Conservation (phyloP, 2,113 vertebrate genomes). For the Lepidothrix coronata region DNA sequence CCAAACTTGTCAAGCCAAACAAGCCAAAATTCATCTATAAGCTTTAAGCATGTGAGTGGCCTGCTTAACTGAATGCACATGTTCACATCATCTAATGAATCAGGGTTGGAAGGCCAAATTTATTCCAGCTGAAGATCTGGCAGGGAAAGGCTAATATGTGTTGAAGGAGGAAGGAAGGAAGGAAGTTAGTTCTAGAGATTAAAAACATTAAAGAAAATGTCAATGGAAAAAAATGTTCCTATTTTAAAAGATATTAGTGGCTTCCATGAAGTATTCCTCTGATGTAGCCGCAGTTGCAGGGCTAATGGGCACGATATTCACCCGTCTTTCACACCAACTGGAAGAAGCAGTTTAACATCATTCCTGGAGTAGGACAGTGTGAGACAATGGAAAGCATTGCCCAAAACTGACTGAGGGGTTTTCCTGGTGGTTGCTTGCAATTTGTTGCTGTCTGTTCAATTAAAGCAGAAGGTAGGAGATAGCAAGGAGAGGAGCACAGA, state of each 20-base stretch:
- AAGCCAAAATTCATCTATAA: background rate
- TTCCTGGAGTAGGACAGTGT: background rate
- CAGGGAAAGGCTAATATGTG: background rate
- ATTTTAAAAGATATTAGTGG: background rate
- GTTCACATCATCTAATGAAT: background rate
- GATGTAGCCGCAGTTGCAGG: background rate
- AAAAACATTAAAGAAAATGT: background rate
- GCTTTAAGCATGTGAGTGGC: background rate
- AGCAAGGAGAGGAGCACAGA: background rate
- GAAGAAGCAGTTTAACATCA: background rate
- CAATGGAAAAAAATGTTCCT: background rate
- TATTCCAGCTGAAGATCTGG: slow-evolving; percentile 1
- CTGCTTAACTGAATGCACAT: background rate
- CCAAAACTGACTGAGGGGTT: background rate
- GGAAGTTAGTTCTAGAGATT: background rate
- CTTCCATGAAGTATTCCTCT: background rate
- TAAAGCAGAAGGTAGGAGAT: background rate
- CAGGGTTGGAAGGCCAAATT: background rate
- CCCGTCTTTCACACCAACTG: fast-evolving
- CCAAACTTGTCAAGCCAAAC: background rate
- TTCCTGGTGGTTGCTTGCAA: background rate
- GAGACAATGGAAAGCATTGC: background rate
- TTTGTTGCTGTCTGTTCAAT: background rate
- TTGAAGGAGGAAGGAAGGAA: background rate
- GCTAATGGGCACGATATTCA: background rate